Evolutionary conservation across 2,888 invertebrate species (phyloP).

Genomic region (Drosophila ezoana): DNA sequence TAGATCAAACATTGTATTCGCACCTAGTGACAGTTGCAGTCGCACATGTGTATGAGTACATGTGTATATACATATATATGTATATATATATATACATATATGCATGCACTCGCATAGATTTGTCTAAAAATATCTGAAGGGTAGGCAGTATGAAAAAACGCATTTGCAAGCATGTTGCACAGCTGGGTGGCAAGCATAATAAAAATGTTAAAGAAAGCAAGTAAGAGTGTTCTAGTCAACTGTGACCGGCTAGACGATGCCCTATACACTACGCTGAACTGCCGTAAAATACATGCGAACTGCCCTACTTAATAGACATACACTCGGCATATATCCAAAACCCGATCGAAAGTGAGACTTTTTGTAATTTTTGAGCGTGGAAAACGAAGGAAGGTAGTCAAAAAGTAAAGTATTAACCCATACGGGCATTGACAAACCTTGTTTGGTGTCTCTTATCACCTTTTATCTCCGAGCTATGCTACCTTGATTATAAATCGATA

Average conservation of each 20-base stretch:
- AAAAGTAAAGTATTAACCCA: too few species aligned
- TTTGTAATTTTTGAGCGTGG: too few species aligned
- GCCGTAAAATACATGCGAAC: too few species aligned
- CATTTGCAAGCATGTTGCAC: conserved; percentile 26
- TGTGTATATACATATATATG: too few species aligned
- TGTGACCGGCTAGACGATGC: background rate
- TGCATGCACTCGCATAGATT: conserved; percentile 10
- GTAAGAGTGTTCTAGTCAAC: background rate
- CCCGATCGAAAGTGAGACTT: too few species aligned
- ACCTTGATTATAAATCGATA: too few species aligned
- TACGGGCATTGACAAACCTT: too few species aligned
- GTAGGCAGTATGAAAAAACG: conserved; percentile 25
- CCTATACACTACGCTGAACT: background rate
- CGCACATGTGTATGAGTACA: background rate
- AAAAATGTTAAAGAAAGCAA: conserved; percentile 1
- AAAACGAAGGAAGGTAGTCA: too few species aligned
- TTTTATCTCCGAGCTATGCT: too few species aligned
- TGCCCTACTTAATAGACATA: too few species aligned
- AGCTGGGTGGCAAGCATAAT: conserved; percentile 28
- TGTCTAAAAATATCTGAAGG: conserved; percentile 46
- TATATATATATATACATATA: background rate
- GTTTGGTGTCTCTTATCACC: too few species aligned
- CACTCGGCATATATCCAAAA: too few species aligned
- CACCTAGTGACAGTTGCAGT: conserved; percentile 16
- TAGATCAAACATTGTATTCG: conserved; percentile 26